Evolutionary conservation across 2,888 invertebrate genomes (phyloP).

Genomic region (Tortricodes alternella): DNA sequence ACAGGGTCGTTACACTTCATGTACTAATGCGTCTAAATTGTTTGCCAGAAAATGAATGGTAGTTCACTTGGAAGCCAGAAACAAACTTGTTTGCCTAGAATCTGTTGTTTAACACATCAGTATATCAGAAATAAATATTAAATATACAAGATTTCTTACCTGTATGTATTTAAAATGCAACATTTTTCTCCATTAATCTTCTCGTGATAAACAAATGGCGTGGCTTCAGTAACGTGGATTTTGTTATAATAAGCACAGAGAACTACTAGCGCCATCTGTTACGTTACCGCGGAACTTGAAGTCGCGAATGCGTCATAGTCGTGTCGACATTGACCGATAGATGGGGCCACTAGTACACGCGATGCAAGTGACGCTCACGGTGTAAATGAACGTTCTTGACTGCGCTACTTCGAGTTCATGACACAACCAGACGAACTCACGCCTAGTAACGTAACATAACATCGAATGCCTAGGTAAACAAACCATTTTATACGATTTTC

Average conservation of each 20-base stretch:
- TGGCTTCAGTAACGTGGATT: conserved; percentile 24
- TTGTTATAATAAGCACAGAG: conserved; percentile 5
- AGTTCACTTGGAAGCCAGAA: neutral
- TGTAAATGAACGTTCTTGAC: conserved; percentile 82
- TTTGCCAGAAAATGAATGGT: conserved; percentile 15
- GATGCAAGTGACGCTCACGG: conserved; percentile 65
- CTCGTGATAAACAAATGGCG: neutral
- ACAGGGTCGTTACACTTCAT: conserved; percentile 57
- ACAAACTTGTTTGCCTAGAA: neutral
- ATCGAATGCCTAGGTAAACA: conserved; percentile 29
- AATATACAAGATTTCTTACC: too few species aligned
- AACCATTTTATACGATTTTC: conserved; percentile 31
- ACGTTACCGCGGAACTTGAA: conserved; percentile 47
- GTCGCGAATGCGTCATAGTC: conserved; percentile 59
- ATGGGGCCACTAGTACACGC: conserved; percentile 71
- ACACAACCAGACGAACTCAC: conserved; percentile 50
- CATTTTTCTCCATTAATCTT: too few species aligned
- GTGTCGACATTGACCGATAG: conserved; percentile 81
- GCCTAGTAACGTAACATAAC: conserved; percentile 33
- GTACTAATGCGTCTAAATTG: conserved; percentile 11
- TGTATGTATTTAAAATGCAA: too few species aligned
- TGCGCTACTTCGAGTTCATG: conserved; percentile 70
- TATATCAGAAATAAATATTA: too few species aligned
- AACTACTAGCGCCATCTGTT: conserved; percentile 67
- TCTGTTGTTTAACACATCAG: too few species aligned